Percentiles rank a stretch among this genome's conserved stretches.
phyloP scores from a whole-genome alignment of 2,888 invertebrate genomes.

The Cancer borealis region DNA sequence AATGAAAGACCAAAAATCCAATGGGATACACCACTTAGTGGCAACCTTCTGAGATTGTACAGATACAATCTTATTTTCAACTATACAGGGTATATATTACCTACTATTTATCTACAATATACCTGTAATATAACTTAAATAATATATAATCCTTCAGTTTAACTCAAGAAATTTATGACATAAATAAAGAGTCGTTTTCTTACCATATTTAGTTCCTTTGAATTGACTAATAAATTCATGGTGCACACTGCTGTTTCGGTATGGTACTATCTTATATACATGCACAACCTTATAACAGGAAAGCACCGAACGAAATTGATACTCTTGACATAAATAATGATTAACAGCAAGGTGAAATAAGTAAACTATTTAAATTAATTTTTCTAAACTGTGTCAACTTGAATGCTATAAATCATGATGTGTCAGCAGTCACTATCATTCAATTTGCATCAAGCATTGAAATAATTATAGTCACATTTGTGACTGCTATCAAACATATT shows the following conservation, averaged over 20 bases:
- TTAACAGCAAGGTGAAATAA: neutral
- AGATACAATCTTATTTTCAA: conserved; percentile 22
- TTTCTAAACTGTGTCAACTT: neutral
- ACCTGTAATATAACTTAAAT: neutral
- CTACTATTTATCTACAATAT: neutral
- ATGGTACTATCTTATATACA: neutral
- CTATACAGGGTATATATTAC: neutral
- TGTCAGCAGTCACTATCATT: neutral
- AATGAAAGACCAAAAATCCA: neutral
- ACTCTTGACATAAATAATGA: neutral
- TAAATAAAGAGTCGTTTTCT: neutral
- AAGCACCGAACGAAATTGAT: neutral
- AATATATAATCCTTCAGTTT: neutral
- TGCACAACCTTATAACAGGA: neutral
- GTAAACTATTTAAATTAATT: neutral
- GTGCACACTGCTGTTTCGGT: neutral
- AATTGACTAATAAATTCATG: neutral
- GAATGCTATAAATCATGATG: neutral
- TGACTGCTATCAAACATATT: neutral
- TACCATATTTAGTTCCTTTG: neutral
- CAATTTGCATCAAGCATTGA: neutral
- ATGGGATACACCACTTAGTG: conserved; percentile 22
- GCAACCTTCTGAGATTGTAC: conserved; percentile 36
- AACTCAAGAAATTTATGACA: neutral
- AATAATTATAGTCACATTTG: neutral